Percentiles rank a stretch among this genome's conserved stretches.
These are phyloP conservation scores for Tipula lateralis DNA, from an alignment of 2,888 invertebrate species.

Conservation along the genomic window DNA sequence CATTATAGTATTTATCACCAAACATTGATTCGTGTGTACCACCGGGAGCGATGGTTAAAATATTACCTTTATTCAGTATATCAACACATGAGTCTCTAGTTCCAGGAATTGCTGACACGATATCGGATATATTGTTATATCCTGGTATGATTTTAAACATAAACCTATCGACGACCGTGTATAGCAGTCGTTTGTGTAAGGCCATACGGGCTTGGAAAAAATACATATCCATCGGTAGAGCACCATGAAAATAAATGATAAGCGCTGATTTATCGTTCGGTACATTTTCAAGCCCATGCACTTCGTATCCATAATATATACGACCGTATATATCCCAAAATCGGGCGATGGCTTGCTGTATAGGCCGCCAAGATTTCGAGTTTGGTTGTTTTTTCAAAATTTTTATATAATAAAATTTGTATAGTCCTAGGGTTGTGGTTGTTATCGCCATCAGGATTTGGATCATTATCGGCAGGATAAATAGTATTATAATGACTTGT, in stretches of 20 bases:
- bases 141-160: slow-evolving; percentile 90
- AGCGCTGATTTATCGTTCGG: slow-evolving; percentile 80
- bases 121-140: slow-evolving; percentile 56
- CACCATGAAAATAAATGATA: slow-evolving; percentile 95
- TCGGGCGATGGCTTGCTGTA: neutral
- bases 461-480: neutral
- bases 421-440: neutral
- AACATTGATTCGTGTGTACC: slow-evolving; percentile 95
- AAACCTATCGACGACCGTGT: slow-evolving; percentile 91
- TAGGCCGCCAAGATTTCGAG: neutral
- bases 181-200: slow-evolving; percentile 68
- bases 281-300: slow-evolving; percentile 84
- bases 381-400: neutral
- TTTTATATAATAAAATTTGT: neutral
- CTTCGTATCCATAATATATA: slow-evolving; percentile 57
- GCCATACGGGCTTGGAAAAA: slow-evolving; percentile 81
- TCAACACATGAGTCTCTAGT: slow-evolving; percentile 88
- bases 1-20: slow-evolving; percentile 80
- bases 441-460: neutral
- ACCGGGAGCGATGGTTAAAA: slow-evolving; percentile 92
- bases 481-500: neutral
- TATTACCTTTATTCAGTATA: slow-evolving; percentile 78
- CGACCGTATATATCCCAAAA: neutral
- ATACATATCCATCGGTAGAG: slow-evolving; percentile 94
- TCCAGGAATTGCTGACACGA: slow-evolving; percentile 77